Base-by-base conservation (phyloP, 2,888 invertebrate species). In the Phyllotreta cruciferae region DNA sequence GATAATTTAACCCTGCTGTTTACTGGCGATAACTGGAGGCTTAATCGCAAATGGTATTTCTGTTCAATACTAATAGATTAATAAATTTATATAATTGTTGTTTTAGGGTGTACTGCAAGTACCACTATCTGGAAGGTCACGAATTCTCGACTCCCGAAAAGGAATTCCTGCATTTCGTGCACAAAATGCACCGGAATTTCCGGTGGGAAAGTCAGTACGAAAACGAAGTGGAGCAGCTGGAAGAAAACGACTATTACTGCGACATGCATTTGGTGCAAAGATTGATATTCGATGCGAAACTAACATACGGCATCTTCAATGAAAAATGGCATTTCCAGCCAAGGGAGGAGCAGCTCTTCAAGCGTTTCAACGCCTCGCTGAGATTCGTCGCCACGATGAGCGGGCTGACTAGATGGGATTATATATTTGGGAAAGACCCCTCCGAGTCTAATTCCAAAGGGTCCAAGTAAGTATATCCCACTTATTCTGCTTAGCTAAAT, bases 381-480 rank as follows among this genome's bases (percentile, higher is more conserved):
- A 85, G 93, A 47, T 74, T 74, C 65, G 72, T 73, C 3, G 73
- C 94, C 0, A 95, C 96, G 0, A 91, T 94, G 79, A 94, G 94
- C 75, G 96, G 96, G 0, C 81, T 96, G 0, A 94, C 94, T 0
- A 84, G 94, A 56, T 95, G 95, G 94, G 91, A 94, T 78, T 89
- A 90, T 70, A 86, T 90, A 47, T 84, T 84, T 11, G 88, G 87
- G 72, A 82, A 82, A 81, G 14, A 63, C 39, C 53, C 68, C 55
- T 14, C 10, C 3, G 63, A 66, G 35, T 38, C 60, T 35, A 70
- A 64, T 45, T 44, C 66, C 9, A 66, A 70, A 67, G 53, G 58
- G 44, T 6, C 41, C 13, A 66, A 70, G 68, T 71, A 61, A 56
- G 61, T 56, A 8, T 6, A 10, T 34, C 8, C 6, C 7, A 5